Conservation (phyloP, 2,113 vertebrate species). For the Entomyzon cyanotis region DNA sequence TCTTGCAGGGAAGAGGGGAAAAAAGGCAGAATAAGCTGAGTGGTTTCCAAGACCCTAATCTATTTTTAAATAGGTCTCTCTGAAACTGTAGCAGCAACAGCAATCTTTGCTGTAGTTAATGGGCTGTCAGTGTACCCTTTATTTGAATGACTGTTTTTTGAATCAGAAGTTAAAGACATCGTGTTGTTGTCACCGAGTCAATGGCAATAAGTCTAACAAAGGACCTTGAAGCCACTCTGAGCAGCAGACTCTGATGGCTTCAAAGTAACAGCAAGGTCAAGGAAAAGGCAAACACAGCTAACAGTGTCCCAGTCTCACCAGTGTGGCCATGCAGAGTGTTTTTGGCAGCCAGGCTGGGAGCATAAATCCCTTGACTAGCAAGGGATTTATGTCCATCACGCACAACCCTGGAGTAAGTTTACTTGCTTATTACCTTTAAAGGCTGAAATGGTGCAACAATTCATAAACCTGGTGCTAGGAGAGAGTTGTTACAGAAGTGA, state of each 20-base stretch:
- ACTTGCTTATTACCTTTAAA: neutral
- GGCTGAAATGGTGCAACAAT: neutral
- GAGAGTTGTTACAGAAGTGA: neutral
- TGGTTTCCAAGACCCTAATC: constrained; percentile 60
- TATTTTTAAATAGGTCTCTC: constrained; percentile 72
- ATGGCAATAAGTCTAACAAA: constrained; percentile 37
- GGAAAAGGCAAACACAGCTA: neutral
- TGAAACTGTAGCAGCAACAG: constrained; percentile 51
- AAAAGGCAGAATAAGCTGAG: constrained; percentile 54
- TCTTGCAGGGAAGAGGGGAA: constrained; percentile 36
- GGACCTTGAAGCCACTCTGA: neutral
- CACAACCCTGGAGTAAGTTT: accelerated
- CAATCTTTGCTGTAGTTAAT: constrained; percentile 72
- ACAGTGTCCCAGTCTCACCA: neutral
- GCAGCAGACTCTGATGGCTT: neutral
- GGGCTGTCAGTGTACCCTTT: constrained; percentile 64
- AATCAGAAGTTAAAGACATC: constrained; percentile 51
- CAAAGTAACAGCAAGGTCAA: constrained; percentile 36
- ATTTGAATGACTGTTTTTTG: constrained; percentile 50
- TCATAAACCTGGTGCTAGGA: neutral
- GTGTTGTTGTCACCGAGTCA: constrained; percentile 23
- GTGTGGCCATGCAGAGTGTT: accelerated
- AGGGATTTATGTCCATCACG: neutral
- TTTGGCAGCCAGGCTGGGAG: neutral
- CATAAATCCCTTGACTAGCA: neutral